Evolutionary conservation across 1,140 invertebrate genomes (phyloP).

Genomic region (Drosophila ficusphila): DNA sequence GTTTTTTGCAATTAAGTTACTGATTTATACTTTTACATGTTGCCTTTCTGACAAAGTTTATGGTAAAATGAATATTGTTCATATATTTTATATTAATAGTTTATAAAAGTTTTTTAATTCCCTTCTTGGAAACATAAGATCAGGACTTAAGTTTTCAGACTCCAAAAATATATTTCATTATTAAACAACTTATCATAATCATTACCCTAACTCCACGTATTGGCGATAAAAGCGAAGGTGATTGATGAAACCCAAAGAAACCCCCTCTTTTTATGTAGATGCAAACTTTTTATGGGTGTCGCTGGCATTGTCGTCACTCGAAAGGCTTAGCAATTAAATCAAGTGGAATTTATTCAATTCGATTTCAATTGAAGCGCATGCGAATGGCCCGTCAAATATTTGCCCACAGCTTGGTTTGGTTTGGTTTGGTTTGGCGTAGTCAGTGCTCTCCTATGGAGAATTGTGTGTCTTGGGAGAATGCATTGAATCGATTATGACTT

Average conservation of each 20-base stretch:
- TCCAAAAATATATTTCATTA: no score
- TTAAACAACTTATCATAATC: not conserved
- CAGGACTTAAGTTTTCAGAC: no score
- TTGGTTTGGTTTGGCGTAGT: slow-evolving; percentile 12
- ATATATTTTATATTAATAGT: no score
- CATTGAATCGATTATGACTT: slow-evolving; percentile 72
- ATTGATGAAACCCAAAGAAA: slow-evolving; percentile 1
- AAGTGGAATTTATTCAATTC: slow-evolving; percentile 79
- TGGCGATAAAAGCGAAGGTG: not conserved
- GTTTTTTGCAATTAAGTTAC: no score
- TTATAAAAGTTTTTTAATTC: no score
- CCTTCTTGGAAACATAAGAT: no score
- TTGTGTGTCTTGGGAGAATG: slow-evolving; percentile 29
- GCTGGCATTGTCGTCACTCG: slow-evolving; percentile 55
- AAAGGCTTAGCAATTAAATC: slow-evolving; percentile 73
- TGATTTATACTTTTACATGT: no score
- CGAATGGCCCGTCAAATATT: slow-evolving; percentile 57
- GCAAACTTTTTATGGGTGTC: slow-evolving; percentile 16
- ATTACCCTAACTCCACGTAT: not conserved
- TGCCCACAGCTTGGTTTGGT: slow-evolving; percentile 44
- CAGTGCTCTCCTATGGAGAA: not conserved
- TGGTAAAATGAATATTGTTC: no score
- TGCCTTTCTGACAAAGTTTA: no score
- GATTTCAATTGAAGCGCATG: slow-evolving; percentile 77
- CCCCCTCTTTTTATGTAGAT: slow-evolving; percentile 23